A percentile compares a stretch with the other conserved stretches of the same genome.
Evolutionary conservation across 2,113 vertebrate species (phyloP).

Genomic region (Pongo pygmaeus): DNA sequence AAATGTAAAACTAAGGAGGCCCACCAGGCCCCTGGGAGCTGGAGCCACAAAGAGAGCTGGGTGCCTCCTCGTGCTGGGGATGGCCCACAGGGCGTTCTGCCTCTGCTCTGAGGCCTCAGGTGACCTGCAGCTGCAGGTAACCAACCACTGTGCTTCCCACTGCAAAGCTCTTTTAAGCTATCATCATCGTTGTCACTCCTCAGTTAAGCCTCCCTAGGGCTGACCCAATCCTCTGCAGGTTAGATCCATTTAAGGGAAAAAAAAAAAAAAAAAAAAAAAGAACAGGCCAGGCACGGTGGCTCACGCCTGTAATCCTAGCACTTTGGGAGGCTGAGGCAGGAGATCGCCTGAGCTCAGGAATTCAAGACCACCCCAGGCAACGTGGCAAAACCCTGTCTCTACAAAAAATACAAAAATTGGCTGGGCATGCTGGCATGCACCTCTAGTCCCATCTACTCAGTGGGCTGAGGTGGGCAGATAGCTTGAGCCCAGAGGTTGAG

Average conservation of each 20-base stretch:
- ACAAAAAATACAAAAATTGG: too few species aligned
- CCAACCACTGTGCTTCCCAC: background rate
- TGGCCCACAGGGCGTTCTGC: background rate
- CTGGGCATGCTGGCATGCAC: too few species aligned
- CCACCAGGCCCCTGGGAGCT: background rate
- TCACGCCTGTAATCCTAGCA: too few species aligned
- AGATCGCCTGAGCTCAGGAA: too few species aligned
- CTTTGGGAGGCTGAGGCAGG: too few species aligned
- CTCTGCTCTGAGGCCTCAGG: background rate
- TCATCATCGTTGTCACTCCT: background rate
- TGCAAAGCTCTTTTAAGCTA: background rate
- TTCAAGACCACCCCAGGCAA: too few species aligned
- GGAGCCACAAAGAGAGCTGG: background rate
- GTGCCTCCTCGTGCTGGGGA: fast-evolving
- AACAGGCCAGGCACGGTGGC: too few species aligned
- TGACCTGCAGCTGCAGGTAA: too few species aligned
- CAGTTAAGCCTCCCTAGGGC: background rate
- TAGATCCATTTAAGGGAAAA: background rate
- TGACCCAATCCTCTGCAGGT: background rate
- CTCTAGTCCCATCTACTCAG: too few species aligned
- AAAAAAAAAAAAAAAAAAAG: background rate
- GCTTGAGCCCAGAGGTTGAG: too few species aligned
- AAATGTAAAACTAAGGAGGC: background rate
- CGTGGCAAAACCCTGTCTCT: too few species aligned
- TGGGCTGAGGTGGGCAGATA: too few species aligned